phyloP scores from a whole-genome alignment of 2,113 vertebrate species.

The Pomatostomus ruficeps region DNA sequence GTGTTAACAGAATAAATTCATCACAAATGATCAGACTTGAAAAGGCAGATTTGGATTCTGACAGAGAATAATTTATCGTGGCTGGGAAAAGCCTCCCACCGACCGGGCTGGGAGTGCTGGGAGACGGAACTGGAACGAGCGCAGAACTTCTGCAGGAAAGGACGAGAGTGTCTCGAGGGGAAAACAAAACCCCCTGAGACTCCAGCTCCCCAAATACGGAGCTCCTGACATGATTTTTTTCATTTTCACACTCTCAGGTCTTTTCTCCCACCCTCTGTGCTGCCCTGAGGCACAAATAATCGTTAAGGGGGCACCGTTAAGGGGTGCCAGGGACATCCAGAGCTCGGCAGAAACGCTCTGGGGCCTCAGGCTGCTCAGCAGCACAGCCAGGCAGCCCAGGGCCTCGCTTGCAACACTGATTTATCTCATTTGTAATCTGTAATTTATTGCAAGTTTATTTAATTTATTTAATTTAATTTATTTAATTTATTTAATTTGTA shows the following conservation, averaged over 20 bases:
- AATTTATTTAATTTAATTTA: too few relatives aligned
- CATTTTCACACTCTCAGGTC: background rate
- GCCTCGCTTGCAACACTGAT: background rate
- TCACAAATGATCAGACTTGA: slow-evolving; percentile 61
- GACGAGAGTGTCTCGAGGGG: background rate
- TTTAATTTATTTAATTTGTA: background rate
- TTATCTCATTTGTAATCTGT: background rate
- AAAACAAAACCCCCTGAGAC: background rate
- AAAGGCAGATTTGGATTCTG: slow-evolving; percentile 69
- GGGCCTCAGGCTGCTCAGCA: background rate
- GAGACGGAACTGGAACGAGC: slow-evolving; percentile 18
- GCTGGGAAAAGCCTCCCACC: slow-evolving; percentile 48
- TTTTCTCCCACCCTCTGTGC: background rate
- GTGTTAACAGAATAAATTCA: slow-evolving; percentile 67
- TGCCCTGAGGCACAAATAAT: background rate
- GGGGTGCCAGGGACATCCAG: background rate
- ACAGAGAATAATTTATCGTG: slow-evolving; percentile 69
- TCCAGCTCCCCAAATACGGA: background rate
- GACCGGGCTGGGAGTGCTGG: slow-evolving; percentile 18
- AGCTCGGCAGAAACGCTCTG: background rate
- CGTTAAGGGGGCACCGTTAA: background rate
- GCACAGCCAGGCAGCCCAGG: background rate
- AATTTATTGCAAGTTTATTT: too few relatives aligned
- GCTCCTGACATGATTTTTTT: background rate
- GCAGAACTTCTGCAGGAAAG: background rate